Percentiles rank a stretch among this genome's conserved stretches.
Evolutionary conservation across 2,888 invertebrate species (phyloP).

Genomic region (Cheilosia soror): DNA sequence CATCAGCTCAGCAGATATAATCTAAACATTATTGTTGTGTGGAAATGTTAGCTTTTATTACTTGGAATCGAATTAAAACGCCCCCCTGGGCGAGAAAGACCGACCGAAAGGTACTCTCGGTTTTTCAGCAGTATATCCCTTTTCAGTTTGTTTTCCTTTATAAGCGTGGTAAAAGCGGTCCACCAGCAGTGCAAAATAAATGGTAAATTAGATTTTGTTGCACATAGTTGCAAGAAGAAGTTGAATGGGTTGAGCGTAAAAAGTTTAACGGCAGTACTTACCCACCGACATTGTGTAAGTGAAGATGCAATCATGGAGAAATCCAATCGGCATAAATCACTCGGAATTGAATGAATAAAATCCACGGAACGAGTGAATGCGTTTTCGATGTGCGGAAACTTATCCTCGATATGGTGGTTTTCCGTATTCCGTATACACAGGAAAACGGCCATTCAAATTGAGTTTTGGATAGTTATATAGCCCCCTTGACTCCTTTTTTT

Average conservation of each 20-base stretch:
- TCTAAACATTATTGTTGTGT: slow-evolving; percentile 52
- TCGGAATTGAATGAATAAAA: slow-evolving; percentile 73
- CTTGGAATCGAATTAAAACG: slow-evolving; percentile 59
- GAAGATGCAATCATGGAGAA: slow-evolving; percentile 70
- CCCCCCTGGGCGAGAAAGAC: not conserved
- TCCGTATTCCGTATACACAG: slow-evolving; percentile 10
- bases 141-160: not conserved
- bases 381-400: slow-evolving; percentile 44
- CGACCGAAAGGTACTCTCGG: not conserved
- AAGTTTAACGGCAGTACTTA: slow-evolving; percentile 46
- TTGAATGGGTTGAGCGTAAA: slow-evolving; percentile 12
- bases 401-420: slow-evolving; percentile 18
- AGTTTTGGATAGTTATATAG: slow-evolving; percentile 18
- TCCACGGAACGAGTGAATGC: slow-evolving; percentile 65
- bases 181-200: slow-evolving; percentile 27
- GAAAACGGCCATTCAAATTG: slow-evolving; percentile 54
- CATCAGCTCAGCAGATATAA: slow-evolving; percentile 41
- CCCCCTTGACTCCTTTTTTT: not conserved
- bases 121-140: not conserved
- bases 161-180: slow-evolving; percentile 3
- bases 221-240: slow-evolving; percentile 57
- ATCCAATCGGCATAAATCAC: slow-evolving; percentile 75
- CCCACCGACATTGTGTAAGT: slow-evolving; percentile 4
- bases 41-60: slow-evolving; percentile 56
- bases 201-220: slow-evolving; percentile 67